phyloP scores from a whole-genome alignment of 2,113 vertebrate species.

The Mohoua ochrocephala region DNA sequence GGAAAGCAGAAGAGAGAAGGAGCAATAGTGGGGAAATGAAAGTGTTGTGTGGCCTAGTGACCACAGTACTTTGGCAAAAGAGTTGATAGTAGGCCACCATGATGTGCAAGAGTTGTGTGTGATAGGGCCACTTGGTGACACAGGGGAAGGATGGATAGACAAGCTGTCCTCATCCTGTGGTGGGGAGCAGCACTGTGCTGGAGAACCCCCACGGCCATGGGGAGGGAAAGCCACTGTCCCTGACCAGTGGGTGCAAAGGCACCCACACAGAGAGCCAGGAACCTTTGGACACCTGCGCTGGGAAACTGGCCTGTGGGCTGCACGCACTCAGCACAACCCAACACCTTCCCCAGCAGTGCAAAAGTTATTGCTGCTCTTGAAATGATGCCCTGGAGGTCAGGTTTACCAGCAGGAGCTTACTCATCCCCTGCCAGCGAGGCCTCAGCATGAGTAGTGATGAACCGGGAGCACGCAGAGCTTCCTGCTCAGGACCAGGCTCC shows the following conservation, averaged over 20 bases:
- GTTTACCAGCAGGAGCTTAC: background rate
- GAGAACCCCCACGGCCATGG: background rate
- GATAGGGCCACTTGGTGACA: background rate
- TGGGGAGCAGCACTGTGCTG: background rate
- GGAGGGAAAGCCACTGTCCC: background rate
- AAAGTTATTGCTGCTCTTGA: background rate
- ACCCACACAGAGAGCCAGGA: accelerated
- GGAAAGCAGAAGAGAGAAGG: background rate
- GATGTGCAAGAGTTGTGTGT: accelerated
- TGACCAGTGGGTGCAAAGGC: background rate
- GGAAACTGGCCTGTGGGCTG: background rate
- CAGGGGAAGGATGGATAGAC: background rate
- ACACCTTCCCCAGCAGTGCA: background rate
- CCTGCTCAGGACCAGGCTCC: background rate
- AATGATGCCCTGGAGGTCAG: background rate
- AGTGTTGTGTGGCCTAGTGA: background rate
- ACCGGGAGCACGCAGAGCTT: background rate
- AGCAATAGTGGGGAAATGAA: background rate
- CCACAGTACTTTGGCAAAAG: background rate
- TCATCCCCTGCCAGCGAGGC: background rate
- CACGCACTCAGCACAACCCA: background rate
- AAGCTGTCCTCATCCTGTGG: background rate
- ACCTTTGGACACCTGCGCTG: background rate
- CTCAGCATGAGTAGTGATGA: background rate
- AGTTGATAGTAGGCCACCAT: background rate